Evolutionary conservation across 2,888 invertebrate species (phyloP).

Genomic region (Laothoe populi): DNA sequence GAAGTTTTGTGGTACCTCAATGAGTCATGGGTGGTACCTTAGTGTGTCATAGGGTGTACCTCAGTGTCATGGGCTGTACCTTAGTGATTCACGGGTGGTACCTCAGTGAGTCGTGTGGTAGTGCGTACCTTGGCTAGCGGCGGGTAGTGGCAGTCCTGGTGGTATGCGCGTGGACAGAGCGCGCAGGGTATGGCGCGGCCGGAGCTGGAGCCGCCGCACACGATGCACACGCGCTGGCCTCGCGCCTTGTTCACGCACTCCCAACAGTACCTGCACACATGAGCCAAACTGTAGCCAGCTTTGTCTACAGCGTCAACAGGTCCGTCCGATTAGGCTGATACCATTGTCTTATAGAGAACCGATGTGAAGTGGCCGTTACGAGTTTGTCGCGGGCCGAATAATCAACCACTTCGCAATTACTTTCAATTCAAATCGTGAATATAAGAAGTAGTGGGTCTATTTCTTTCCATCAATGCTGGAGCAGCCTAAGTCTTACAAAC

Average conservation of each 20-base stretch:
- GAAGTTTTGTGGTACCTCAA: not conserved
- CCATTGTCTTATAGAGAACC: too few species aligned
- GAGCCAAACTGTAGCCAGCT: slow-evolving; percentile 66
- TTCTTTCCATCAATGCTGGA: too few species aligned
- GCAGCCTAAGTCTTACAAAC: too few species aligned
- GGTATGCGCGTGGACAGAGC: slow-evolving; percentile 95
- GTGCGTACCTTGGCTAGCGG: slow-evolving; percentile 72
- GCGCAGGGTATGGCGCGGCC: slow-evolving; percentile 92
- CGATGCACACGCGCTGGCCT: slow-evolving; percentile 96
- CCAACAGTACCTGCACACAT: slow-evolving; percentile 92
- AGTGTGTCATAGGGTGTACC: not conserved
- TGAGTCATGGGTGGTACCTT: not conserved
- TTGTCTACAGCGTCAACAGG: too few species aligned
- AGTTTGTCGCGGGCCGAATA: too few species aligned
- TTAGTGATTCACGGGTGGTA: too few species aligned
- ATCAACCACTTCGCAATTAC: too few species aligned
- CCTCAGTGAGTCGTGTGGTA: not conserved
- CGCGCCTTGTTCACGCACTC: slow-evolving; percentile 97
- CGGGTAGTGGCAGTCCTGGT: slow-evolving; percentile 96
- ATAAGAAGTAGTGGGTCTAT: too few species aligned
- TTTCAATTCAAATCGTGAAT: too few species aligned
- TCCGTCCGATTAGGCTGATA: too few species aligned
- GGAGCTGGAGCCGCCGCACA: slow-evolving; percentile 89
- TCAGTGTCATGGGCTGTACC: not conserved
- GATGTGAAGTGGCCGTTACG: too few species aligned